phyloP scores from a whole-genome alignment of 2,888 invertebrate species.

The Spicauda simplicius region DNA sequence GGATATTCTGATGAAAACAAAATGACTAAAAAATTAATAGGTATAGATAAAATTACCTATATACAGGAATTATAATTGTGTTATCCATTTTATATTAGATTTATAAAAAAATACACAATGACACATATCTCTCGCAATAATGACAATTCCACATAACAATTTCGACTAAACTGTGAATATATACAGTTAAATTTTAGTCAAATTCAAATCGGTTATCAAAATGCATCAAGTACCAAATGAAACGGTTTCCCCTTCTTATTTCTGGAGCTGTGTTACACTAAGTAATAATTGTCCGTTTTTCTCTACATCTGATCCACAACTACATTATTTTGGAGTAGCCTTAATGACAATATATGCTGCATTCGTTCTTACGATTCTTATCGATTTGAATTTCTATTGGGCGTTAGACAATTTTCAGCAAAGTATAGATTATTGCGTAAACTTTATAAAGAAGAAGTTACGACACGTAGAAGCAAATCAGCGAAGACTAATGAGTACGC shows the following conservation, averaged over 20 bases:
- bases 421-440: constrained; percentile 62
- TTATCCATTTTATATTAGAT: no score
- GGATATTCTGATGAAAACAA: no score
- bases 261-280: constrained; percentile 69
- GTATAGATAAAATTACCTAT: no score
- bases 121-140: not conserved
- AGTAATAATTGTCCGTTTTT: constrained; percentile 65
- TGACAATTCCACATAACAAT: not conserved
- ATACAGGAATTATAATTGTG: no score
- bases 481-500: constrained; percentile 56
- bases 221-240: not conserved
- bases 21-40: no score
- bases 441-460: constrained; percentile 62
- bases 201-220: no score
- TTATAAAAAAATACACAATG: no score
- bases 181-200: constrained; percentile 14
- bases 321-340: constrained; percentile 62
- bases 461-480: constrained; percentile 60
- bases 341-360: constrained; percentile 58
- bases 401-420: constrained; percentile 60
- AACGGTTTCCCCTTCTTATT: constrained; percentile 54
- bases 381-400: constrained; percentile 69
- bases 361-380: constrained; percentile 58
- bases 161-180: not conserved
- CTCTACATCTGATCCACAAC: constrained; percentile 56